Conservation (phyloP, 2,113 vertebrate species). For the Cyanistes caeruleus region DNA sequence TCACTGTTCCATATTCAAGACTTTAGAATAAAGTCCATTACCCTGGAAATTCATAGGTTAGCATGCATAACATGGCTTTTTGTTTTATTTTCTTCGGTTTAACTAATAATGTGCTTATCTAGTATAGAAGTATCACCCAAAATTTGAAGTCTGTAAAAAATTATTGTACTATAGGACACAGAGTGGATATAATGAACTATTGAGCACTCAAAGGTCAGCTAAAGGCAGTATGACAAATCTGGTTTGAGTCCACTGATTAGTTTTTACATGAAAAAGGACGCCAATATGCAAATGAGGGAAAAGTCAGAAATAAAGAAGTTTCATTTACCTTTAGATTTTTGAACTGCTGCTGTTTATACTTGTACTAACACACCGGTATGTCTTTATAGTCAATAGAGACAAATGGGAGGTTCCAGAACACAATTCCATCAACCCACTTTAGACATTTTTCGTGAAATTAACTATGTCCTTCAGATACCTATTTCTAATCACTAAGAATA, state of each 20-base stretch:
- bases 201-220: not conserved
- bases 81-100: not conserved
- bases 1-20: not conserved
- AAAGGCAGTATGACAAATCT: not conserved
- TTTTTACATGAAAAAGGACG: not conserved
- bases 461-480: not conserved
- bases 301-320: not conserved
- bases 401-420: not conserved
- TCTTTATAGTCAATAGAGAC: not conserved
- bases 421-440: not conserved
- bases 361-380: not conserved
- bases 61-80: not conserved
- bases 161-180: not conserved
- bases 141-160: not conserved
- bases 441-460: not conserved
- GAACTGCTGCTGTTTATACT: not conserved
- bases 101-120: not conserved
- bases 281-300: not conserved
- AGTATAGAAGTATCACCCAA: not conserved
- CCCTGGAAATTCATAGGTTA: not conserved
- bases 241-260: not conserved
- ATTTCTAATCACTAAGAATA: not conserved
- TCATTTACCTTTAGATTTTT: not conserved
- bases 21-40: not conserved
- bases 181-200: not conserved